These are phyloP conservation scores for Porites lutea DNA, from an alignment of 64 coral and sea anemone genomes.

Conservation along the genomic window DNA sequence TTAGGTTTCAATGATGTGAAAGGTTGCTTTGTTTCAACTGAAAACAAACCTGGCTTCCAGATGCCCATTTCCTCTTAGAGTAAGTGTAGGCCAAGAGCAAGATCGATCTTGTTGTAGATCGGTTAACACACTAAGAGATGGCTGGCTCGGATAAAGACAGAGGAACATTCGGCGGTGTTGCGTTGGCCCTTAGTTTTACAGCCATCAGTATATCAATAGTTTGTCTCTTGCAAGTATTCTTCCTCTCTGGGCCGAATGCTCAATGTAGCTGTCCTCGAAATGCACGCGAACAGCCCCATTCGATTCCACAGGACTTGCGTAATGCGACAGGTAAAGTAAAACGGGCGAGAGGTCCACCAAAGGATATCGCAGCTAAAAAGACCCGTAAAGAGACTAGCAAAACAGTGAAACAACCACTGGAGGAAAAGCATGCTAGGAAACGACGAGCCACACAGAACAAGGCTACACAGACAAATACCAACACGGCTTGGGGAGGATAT, in stretches of 20 bases:
- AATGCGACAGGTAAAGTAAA: not conserved
- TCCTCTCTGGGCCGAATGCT: not conserved
- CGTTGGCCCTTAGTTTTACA: constrained; percentile 13
- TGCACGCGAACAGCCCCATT: not conserved
- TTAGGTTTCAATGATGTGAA: not conserved
- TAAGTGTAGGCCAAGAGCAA: not conserved
- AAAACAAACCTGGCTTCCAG: not conserved
- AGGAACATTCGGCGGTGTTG: not conserved
- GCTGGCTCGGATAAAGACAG: not conserved
- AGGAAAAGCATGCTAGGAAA: not conserved
- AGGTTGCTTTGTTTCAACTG: constrained; percentile 9
- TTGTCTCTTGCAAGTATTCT: not conserved
- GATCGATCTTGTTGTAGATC: not conserved
- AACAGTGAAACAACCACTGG: not conserved
- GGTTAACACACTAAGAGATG: constrained; percentile 8
- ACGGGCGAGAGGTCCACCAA: not conserved
- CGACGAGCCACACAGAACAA: not conserved
- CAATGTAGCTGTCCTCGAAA: constrained; percentile 3
- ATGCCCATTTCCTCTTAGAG: not conserved
- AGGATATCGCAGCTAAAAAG: not conserved
- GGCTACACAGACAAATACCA: not conserved
- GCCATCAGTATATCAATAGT: constrained; percentile 5
- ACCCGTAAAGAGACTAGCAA: not conserved
- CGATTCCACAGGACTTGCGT: not conserved
- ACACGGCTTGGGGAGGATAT: constrained; percentile 45